Conservation (phyloP, 2,797 vertebrate species). For the Coilia nasus region DNA sequence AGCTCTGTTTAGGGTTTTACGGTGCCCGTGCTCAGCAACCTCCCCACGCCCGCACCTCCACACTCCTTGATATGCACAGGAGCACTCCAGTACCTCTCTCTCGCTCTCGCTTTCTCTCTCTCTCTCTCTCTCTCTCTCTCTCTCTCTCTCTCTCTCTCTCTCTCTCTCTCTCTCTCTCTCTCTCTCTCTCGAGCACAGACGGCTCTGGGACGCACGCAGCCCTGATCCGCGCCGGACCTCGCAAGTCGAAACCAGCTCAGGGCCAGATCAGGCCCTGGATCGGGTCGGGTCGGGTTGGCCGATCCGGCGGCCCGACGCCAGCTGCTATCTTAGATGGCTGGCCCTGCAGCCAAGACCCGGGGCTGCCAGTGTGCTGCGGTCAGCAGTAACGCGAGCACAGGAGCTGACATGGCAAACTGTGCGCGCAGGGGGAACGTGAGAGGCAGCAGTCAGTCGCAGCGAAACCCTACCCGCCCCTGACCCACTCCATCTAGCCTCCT, state of each 20-base stretch:
- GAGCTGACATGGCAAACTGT: conserved; percentile 71
- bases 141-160: neutral
- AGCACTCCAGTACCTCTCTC: neutral
- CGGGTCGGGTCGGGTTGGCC: too few relatives aligned
- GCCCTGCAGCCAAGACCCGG: conserved; percentile 54
- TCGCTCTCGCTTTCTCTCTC: neutral
- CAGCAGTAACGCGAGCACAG: conserved; percentile 62
- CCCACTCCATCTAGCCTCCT: too few relatives aligned
- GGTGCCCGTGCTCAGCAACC: neutral
- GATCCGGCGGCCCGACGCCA: neutral
- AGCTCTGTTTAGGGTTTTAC: conserved; percentile 20
- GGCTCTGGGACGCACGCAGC: neutral
- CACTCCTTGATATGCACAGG: conserved; percentile 6
- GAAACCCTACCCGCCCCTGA: conserved; percentile 1
- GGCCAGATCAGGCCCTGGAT: neutral
- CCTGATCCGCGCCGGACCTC: neutral
- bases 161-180: too few relatives aligned
- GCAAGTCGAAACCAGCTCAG: neutral
- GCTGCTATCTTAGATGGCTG: neutral
- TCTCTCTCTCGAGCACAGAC: neutral
- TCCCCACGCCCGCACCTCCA: neutral
- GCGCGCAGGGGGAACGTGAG: conserved; percentile 51
- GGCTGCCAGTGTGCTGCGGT: conserved; percentile 60
- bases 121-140: too few relatives aligned
- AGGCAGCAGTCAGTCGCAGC: conserved; percentile 45